phyloP scores from a whole-genome alignment of 2,113 vertebrate genomes.

The Peromyscus californicus region DNA sequence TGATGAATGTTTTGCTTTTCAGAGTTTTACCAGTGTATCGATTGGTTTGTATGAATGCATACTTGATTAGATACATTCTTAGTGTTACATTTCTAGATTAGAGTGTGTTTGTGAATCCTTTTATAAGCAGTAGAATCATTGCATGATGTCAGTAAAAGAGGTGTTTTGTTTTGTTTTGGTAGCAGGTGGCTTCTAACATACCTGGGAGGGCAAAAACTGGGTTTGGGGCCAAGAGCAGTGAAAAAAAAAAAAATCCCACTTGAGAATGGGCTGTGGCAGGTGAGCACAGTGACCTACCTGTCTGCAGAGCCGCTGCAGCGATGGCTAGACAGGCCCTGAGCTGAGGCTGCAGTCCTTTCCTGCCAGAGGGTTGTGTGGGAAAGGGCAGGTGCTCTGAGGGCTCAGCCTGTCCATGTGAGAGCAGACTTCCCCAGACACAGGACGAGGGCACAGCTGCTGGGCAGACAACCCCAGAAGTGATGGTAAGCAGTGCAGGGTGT shows the following conservation, averaged over 20 bases:
- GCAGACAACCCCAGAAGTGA: neutral
- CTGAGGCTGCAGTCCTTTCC: neutral
- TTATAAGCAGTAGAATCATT: slow-evolving; percentile 1
- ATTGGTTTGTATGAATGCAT: neutral
- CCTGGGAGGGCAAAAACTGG: neutral
- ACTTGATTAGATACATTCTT: neutral
- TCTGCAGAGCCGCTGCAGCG: accelerated
- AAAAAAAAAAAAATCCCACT: neutral
- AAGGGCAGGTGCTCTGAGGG: neutral
- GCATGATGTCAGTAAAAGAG: neutral
- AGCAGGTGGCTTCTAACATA: neutral
- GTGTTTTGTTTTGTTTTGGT: neutral
- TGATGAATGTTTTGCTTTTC: neutral
- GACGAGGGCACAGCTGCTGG: neutral
- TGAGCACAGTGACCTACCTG: neutral
- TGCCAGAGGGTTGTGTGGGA: neutral
- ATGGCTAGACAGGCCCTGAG: neutral
- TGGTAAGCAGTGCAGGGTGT: neutral
- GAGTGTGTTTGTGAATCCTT: neutral
- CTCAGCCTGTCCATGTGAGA: neutral
- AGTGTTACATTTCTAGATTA: slow-evolving; percentile 39
- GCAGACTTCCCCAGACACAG: neutral
- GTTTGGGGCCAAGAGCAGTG: neutral
- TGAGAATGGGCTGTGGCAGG: neutral
- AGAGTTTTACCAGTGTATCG: neutral